Conservation (phyloP, 2,113 vertebrate genomes). For the Callopanchax toddi region DNA sequence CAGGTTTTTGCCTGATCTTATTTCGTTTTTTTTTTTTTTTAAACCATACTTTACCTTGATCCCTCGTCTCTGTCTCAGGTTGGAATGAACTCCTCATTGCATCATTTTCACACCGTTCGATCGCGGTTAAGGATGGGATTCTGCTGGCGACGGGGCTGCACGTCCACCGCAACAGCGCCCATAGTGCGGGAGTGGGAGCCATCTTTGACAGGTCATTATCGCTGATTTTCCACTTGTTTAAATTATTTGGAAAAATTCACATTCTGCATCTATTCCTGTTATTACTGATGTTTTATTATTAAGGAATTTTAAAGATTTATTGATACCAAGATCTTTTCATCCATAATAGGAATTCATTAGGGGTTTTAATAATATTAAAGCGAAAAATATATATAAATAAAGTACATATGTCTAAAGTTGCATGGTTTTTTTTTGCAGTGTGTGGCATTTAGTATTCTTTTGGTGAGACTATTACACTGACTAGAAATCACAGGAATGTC, state of each 20-base stretch:
- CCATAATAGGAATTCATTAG: too few relatives aligned
- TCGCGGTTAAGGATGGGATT: constrained; percentile 95
- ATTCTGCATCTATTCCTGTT: neutral
- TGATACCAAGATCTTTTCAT: too few relatives aligned
- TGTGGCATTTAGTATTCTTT: constrained; percentile 5
- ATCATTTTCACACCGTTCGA: constrained; percentile 97
- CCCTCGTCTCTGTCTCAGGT: constrained; percentile 76
- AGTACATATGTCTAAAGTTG: neutral
- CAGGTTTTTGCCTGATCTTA: constrained; percentile 29
- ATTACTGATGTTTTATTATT: neutral
- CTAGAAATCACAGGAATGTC: constrained; percentile 1
- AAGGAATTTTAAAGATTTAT: too few relatives aligned
- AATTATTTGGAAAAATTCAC: too few relatives aligned
- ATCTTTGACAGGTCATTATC: constrained; percentile 95
- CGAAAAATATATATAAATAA: too few relatives aligned
- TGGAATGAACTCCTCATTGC: constrained; percentile 99
- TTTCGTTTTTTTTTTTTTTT: constrained; percentile 10
- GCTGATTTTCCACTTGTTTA: neutral
- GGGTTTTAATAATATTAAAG: too few relatives aligned
- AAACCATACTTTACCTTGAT: constrained; percentile 33
- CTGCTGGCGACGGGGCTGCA: constrained; percentile 95
- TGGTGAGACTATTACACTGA: neutral
- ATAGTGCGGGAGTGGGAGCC: constrained; percentile 96
- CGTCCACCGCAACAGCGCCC: constrained; percentile 96
- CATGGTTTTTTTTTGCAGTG: neutral